A percentile compares a stretch with the other conserved stretches of the same genome.
phyloP scores from a whole-genome alignment of 2,888 invertebrate species.

The Oscheius sp. region DNA sequence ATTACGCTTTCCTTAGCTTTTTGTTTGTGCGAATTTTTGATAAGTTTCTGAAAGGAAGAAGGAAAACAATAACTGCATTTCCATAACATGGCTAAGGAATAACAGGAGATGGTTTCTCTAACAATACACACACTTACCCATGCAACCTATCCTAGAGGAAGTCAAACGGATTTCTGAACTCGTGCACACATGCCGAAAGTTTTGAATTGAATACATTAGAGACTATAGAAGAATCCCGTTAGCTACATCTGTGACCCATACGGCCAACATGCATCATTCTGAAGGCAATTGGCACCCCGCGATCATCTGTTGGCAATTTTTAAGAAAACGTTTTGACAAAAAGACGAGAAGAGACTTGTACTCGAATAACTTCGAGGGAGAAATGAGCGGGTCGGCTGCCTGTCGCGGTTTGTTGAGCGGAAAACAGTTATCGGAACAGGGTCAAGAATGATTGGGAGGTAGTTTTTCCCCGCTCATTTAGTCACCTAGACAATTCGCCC shows the following conservation, averaged over 20 bases:
- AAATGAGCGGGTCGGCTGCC: too few species aligned
- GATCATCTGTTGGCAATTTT: conserved; percentile 28
- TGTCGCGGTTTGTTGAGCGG: not conserved
- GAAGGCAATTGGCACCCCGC: conserved; percentile 22
- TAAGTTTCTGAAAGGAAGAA: too few species aligned
- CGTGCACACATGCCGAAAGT: not conserved
- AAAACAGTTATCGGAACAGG: not conserved
- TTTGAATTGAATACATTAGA: conserved; percentile 17
- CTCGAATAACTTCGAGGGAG: not conserved
- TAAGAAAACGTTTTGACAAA: not conserved
- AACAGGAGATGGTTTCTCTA: too few species aligned
- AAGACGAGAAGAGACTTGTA: not conserved
- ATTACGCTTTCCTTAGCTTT: too few species aligned
- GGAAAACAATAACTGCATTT: too few species aligned
- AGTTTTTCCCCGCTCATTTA: not conserved
- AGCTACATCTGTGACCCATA: conserved; percentile 29
- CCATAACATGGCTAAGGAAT: too few species aligned
- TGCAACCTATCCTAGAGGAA: not conserved
- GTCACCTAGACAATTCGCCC: too few species aligned
- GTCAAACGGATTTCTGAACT: not conserved
- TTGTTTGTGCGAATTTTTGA: too few species aligned
- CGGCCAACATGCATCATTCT: conserved; percentile 23
- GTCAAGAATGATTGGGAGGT: not conserved
- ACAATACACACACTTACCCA: too few species aligned
- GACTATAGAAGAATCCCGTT: conserved; percentile 4